phyloP scores from a whole-genome alignment of 2,797 vertebrate species.

The Pseudopleuronectes americanus region DNA sequence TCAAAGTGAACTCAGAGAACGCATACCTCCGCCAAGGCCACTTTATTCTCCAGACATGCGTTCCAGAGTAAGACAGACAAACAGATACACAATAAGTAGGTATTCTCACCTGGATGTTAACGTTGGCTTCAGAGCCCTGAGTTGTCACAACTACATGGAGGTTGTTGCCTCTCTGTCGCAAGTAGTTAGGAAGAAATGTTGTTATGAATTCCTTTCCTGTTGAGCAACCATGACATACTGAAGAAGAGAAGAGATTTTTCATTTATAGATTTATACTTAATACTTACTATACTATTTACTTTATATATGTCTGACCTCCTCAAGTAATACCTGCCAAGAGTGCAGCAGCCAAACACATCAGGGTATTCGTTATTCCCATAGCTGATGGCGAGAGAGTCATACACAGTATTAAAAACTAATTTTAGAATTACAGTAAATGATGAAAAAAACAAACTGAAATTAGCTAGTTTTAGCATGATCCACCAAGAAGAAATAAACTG shows the following conservation, averaged over 20 bases:
- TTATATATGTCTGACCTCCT: neutral
- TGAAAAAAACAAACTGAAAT: too few species aligned
- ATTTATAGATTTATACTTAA: neutral
- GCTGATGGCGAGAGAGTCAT: constrained; percentile 11
- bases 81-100: too few species aligned
- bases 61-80: too few species aligned
- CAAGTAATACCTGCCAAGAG: constrained; percentile 34
- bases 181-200: constrained; percentile 37
- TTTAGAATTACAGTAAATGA: too few species aligned
- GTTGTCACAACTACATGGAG: constrained; percentile 33
- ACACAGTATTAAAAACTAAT: neutral
- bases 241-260: constrained; percentile 3
- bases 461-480: too few species aligned
- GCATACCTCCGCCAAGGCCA: too few species aligned
- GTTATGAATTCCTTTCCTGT: constrained; percentile 52
- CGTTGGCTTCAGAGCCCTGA: constrained; percentile 11
- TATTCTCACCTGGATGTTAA: constrained; percentile 37
- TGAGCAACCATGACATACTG: constrained; percentile 34
- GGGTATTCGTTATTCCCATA: constrained; percentile 19
- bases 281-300: too few species aligned
- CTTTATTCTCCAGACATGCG: too few species aligned
- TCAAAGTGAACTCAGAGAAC: too few species aligned
- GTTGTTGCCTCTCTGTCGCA: too few species aligned
- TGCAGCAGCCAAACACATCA: constrained; percentile 25
- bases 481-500: too few species aligned